phyloP scores from a whole-genome alignment of 2,797 vertebrate species.

The Furcifer pardalis region DNA sequence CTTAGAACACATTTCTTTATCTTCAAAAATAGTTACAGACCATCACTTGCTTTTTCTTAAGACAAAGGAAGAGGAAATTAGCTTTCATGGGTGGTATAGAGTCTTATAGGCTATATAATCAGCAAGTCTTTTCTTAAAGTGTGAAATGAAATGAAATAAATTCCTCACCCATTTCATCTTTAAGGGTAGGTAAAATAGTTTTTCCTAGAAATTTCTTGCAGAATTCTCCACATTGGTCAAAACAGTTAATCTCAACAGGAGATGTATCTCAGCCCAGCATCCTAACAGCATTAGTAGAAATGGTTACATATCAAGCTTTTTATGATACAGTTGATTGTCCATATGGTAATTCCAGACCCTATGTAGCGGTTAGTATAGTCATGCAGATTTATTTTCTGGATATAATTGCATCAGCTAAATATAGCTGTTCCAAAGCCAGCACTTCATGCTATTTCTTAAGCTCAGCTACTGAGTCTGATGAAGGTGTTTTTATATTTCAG shows the following conservation, averaged over 20 bases:
- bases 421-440: not conserved
- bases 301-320: not conserved
- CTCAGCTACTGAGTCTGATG: not conserved
- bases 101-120: not conserved
- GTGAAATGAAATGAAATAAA: not conserved
- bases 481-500: not conserved
- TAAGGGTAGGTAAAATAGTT: not conserved
- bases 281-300: not conserved
- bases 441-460: not conserved
- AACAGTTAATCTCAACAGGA: not conserved
- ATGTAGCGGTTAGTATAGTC: not conserved
- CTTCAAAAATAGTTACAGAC: not conserved
- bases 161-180: not conserved
- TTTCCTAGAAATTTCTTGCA: not conserved
- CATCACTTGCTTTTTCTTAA: not conserved
- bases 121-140: not conserved
- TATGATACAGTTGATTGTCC: not conserved
- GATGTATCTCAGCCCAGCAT: not conserved
- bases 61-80: not conserved
- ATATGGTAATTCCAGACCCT: not conserved
- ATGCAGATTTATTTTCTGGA: not conserved
- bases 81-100: not conserved
- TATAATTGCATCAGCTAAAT: not conserved
- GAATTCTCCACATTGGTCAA: not conserved
- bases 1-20: not conserved